Evolutionary conservation across 2,888 invertebrate genomes (phyloP).

Genomic region (Cepaea hortensis): DNA sequence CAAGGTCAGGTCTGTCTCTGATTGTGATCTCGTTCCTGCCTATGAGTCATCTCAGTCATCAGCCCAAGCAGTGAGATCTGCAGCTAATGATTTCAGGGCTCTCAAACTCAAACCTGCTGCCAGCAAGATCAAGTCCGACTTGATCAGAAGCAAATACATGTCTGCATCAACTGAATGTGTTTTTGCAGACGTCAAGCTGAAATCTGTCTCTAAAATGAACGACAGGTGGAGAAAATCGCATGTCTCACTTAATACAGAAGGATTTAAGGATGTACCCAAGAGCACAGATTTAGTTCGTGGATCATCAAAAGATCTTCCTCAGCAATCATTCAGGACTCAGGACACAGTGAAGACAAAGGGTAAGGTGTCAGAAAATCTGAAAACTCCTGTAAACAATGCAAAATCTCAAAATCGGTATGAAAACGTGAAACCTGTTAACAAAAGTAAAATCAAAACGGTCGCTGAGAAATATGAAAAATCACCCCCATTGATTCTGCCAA

Average conservation of each 20-base stretch:
- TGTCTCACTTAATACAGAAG: not conserved
- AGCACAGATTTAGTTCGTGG: not conserved
- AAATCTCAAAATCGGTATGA: not conserved
- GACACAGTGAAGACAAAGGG: not conserved
- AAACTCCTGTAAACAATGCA: not conserved
- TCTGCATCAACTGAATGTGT: constrained; percentile 42
- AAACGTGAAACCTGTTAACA: not conserved
- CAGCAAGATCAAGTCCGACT: not conserved
- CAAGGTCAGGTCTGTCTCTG: not conserved
- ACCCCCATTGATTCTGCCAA: not conserved
- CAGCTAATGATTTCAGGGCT: not conserved
- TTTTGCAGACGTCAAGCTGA: constrained; percentile 40
- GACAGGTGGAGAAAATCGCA: constrained; percentile 25
- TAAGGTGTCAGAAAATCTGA: not conserved
- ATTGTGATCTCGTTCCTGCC: not conserved
- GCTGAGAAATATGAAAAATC: not conserved
- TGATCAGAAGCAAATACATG: constrained; percentile 28
- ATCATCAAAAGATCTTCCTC: not conserved
- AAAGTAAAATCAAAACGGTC: not conserved
- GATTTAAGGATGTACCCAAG: constrained; percentile 6
- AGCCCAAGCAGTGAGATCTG: not conserved
- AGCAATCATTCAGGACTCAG: not conserved
- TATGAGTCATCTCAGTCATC: not conserved
- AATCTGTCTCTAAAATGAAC: constrained; percentile 29
- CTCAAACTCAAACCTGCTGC: constrained; percentile 21